Evolutionary conservation across 2,888 invertebrate genomes (phyloP).

Genomic region (Lamellibrachia satsuma): DNA sequence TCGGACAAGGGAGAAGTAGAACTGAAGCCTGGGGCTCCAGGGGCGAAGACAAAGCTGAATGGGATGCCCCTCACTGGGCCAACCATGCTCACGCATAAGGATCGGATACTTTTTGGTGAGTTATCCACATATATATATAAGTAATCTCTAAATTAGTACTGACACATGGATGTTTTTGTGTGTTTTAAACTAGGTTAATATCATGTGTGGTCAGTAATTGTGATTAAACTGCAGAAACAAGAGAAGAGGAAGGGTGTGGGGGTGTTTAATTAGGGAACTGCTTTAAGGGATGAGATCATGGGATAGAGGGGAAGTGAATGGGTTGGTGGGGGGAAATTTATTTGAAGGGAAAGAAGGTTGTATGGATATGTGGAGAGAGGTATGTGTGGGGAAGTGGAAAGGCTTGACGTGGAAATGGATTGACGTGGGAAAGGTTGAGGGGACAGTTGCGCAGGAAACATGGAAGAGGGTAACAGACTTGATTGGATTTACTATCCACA

Average conservation of each 20-base stretch:
- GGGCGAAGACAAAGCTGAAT: slow-evolving; percentile 65
- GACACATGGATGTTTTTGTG: too few relatives aligned
- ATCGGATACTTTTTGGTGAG: slow-evolving; percentile 65
- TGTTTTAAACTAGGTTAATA: background rate
- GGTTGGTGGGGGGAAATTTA: background rate
- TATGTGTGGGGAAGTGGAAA: background rate
- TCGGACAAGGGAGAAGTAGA: slow-evolving; percentile 47
- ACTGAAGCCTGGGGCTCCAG: slow-evolving; percentile 56
- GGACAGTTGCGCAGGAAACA: background rate
- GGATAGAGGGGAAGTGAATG: background rate
- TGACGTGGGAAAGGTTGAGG: background rate
- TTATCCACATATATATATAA: too few relatives aligned
- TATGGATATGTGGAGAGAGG: background rate
- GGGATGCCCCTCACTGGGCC: slow-evolving; percentile 61
- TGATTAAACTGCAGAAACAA: background rate
- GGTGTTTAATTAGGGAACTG: background rate
- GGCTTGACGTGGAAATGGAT: background rate
- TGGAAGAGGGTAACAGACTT: background rate
- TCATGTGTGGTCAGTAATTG: background rate
- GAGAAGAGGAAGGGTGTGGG: background rate
- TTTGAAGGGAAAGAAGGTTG: background rate
- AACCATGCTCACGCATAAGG: slow-evolving; percentile 58
- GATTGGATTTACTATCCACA: background rate
- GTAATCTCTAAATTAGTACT: too few relatives aligned
- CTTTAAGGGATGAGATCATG: too few relatives aligned